Conservation (phyloP, 2,113 vertebrate species). For the Puffinus mauretanicus region DNA sequence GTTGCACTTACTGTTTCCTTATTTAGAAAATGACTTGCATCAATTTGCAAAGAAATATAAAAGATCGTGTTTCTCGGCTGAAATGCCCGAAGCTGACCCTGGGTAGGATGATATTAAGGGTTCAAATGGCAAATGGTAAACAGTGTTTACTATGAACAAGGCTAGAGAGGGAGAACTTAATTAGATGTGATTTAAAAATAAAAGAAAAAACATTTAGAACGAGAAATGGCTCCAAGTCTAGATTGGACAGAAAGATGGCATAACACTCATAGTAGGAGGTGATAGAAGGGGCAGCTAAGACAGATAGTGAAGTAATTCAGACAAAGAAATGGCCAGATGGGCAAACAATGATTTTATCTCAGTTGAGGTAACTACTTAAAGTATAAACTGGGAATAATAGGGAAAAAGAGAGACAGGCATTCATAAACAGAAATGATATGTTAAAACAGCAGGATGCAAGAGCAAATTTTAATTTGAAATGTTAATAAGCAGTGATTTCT, state of each 20-base stretch:
- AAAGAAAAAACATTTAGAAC: neutral
- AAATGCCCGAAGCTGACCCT: neutral
- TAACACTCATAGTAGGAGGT: neutral
- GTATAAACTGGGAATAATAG: neutral
- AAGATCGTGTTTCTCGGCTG: neutral
- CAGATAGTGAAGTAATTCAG: neutral
- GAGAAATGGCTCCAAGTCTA: neutral
- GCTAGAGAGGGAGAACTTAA: neutral
- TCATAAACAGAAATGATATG: neutral
- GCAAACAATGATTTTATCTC: neutral
- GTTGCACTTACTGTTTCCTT: neutral
- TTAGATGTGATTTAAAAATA: neutral
- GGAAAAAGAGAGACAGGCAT: neutral
- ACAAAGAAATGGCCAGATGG: neutral
- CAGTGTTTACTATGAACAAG: neutral
- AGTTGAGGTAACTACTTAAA: neutral
- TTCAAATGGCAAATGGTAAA: neutral
- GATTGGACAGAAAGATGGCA: accelerated
- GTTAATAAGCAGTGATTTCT: neutral
- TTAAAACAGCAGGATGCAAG: neutral
- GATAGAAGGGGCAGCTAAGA: neutral
- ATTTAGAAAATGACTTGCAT: neutral
- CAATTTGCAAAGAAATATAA: neutral
- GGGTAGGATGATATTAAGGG: neutral
- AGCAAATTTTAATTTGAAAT: neutral